These are phyloP conservation scores for Gambusia holbrooki DNA, from an alignment of 2,113 vertebrate genomes.

Conservation along the genomic window DNA sequence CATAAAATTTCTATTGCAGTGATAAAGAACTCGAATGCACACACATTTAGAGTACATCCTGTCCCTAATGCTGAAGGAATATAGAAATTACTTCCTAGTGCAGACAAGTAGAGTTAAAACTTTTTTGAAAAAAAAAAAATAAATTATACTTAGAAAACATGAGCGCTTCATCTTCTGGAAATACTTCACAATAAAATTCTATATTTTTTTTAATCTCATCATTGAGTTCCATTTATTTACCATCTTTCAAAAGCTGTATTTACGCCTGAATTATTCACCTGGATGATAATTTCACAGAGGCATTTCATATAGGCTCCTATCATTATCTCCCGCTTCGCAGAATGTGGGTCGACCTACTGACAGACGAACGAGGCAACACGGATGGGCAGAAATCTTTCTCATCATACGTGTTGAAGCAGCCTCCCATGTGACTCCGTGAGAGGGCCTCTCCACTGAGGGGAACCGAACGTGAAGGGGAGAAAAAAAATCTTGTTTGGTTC, in stretches of 20 bases:
- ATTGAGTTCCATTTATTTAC: background rate
- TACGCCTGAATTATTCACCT: background rate
- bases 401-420: constrained; percentile 53
- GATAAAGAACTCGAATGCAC: background rate
- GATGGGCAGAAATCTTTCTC: constrained; percentile 47
- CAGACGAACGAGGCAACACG: constrained; percentile 55
- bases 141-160: background rate
- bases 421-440: constrained; percentile 49
- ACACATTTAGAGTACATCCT: background rate
- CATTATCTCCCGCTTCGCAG: constrained; percentile 28
- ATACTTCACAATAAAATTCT: background rate
- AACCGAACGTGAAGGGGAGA: constrained; percentile 4
- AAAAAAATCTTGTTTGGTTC: constrained; percentile 59
- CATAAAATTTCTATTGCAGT: background rate
- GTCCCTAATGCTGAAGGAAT: background rate
- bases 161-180: background rate
- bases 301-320: constrained; percentile 44
- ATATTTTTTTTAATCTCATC: background rate
- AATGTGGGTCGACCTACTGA: constrained; percentile 56
- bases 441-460: constrained; percentile 39
- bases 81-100: background rate
- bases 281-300: constrained; percentile 8
- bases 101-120: background rate
- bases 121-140: background rate
- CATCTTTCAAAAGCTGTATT: background rate